Evolutionary conservation across 2,888 invertebrate genomes (phyloP).

Genomic region (Sisyra nigra): DNA sequence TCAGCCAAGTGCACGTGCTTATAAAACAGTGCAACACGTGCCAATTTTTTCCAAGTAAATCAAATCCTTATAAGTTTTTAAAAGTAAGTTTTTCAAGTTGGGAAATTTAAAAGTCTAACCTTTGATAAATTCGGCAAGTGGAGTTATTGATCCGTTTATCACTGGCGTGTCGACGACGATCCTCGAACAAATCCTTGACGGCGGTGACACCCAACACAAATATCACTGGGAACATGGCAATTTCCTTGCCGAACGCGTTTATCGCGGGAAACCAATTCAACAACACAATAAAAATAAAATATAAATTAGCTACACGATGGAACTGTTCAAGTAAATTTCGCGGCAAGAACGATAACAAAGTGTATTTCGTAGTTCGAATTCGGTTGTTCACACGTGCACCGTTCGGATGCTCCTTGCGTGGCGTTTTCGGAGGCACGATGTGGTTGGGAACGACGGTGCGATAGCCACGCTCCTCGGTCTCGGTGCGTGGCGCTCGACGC

Average conservation of each 20-base stretch:
- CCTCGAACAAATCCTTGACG: constrained; percentile 89
- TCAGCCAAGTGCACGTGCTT: too few species aligned
- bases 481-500: constrained; percentile 41
- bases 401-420: constrained; percentile 68
- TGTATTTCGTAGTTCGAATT: constrained; percentile 91
- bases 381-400: constrained; percentile 68
- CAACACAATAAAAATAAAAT: constrained; percentile 91
- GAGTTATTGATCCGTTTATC: constrained; percentile 91
- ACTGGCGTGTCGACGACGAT: constrained; percentile 71
- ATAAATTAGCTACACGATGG: constrained; percentile 92
- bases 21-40: too few species aligned
- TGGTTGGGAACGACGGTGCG: constrained; percentile 73
- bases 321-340: constrained; percentile 95
- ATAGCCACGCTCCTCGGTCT: constrained; percentile 27
- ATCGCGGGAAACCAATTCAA: constrained; percentile 92
- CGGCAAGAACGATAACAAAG: constrained; percentile 81
- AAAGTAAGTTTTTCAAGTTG: not conserved
- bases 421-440: constrained; percentile 64
- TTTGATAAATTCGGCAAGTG: constrained; percentile 79
- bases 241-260: constrained; percentile 89
- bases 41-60: too few species aligned
- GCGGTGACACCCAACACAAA: constrained; percentile 91
- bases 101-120: constrained; percentile 39
- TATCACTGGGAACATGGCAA: constrained; percentile 87
- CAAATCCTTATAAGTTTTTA: too few species aligned